These are phyloP conservation scores for Hemicordylus capensis DNA, from an alignment of 2,113 vertebrate genomes.

Conservation along the genomic window DNA sequence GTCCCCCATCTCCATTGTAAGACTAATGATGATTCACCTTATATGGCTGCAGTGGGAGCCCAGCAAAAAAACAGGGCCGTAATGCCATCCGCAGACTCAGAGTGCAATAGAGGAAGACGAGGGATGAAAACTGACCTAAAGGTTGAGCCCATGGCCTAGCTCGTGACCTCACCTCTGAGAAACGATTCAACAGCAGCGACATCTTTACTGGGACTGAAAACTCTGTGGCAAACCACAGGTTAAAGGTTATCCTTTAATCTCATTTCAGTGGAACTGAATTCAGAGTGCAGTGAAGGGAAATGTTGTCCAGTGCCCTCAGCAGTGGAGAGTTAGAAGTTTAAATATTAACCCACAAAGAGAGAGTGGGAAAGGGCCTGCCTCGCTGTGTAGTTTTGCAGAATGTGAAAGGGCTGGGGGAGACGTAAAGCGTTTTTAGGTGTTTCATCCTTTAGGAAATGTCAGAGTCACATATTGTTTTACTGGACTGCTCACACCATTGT, in stretches of 20 bases:
- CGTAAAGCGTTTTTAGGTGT: background rate
- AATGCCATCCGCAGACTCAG: background rate
- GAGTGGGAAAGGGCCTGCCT: background rate
- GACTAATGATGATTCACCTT: background rate
- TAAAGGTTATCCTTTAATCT: conserved; percentile 43
- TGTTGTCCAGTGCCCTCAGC: conserved; percentile 42
- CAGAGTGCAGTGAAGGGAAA: conserved; percentile 34
- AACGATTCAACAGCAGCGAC: conserved; percentile 7
- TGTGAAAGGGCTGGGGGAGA: background rate
- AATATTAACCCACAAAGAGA: conserved; percentile 42
- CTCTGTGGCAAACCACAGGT: background rate
- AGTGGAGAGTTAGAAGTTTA: conserved; percentile 48
- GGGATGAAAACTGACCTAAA: background rate
- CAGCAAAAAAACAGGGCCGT: background rate
- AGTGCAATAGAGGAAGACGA: background rate
- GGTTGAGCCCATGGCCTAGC: background rate
- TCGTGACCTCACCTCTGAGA: conserved; percentile 22
- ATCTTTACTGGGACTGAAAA: conserved; percentile 24
- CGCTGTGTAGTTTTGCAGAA: rapidly evolving
- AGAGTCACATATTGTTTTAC: background rate
- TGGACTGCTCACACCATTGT: conserved; percentile 17
- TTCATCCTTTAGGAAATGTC: background rate
- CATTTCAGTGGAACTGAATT: conserved; percentile 28
- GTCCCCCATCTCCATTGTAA: background rate
- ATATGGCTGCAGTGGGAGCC: background rate